Evolutionary conservation across 2,113 vertebrate genomes (phyloP).

Genomic region (Ondatra zibethicus): DNA sequence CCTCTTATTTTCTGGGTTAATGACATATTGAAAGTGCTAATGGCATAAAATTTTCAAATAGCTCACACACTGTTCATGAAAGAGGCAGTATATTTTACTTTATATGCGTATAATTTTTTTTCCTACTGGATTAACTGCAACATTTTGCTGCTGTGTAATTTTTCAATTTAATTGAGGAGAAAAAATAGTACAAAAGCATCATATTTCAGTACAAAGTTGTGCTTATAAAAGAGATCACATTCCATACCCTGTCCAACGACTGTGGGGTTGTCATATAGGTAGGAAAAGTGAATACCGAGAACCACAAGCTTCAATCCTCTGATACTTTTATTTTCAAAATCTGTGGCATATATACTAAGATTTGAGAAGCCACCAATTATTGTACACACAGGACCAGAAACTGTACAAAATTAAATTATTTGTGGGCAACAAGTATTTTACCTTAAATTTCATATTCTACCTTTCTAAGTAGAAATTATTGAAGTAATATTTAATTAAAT

Average conservation of each 20-base stretch:
- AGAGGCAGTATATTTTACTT: constrained; percentile 74
- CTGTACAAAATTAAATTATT: neutral
- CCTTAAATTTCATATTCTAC: neutral
- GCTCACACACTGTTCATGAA: constrained; percentile 74
- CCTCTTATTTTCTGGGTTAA: constrained; percentile 73
- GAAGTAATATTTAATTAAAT: neutral
- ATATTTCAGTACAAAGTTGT: neutral
- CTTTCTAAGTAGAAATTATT: neutral
- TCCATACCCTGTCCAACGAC: neutral
- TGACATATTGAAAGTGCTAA: constrained; percentile 74
- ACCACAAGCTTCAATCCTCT: neutral
- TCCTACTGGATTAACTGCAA: constrained; percentile 49
- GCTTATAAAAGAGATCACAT: neutral
- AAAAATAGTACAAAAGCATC: neutral
- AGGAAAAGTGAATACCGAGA: neutral
- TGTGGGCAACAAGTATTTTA: neutral
- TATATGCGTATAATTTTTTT: constrained; percentile 74
- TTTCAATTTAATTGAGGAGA: constrained; percentile 63
- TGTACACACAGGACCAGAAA: neutral
- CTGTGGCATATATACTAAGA: neutral
- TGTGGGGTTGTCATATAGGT: neutral
- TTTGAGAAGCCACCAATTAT: neutral
- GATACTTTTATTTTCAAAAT: neutral
- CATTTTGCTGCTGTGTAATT: constrained; percentile 72
- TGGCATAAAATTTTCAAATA: constrained; percentile 71